Percentiles rank a stretch among this genome's conserved stretches.
These are phyloP conservation scores for Pituophis catenifer DNA, from an alignment of 2,113 vertebrate genomes.

Conservation along the genomic window DNA sequence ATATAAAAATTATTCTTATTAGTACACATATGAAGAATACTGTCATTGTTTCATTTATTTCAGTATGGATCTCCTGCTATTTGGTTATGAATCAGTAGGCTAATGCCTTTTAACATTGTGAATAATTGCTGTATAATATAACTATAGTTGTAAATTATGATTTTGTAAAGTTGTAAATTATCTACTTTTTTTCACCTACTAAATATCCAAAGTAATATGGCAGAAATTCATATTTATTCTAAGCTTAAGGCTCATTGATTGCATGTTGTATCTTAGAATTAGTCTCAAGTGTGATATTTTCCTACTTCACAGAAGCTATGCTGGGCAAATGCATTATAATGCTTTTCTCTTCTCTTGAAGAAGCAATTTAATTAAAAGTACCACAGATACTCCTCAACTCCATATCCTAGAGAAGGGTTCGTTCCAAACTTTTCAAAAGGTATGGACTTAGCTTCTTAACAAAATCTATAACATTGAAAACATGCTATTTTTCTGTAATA, in stretches of 20 bases:
- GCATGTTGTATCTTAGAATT: slow-evolving; percentile 21
- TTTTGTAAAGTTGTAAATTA: background rate
- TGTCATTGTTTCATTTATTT: background rate
- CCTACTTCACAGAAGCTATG: slow-evolving; percentile 8
- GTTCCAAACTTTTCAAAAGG: background rate
- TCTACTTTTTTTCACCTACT: slow-evolving; percentile 20
- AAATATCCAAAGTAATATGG: background rate
- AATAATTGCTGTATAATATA: slow-evolving; percentile 30
- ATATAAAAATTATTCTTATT: slow-evolving; percentile 17
- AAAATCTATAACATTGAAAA: slow-evolving; percentile 1
- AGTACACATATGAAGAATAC: background rate
- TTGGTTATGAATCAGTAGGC: slow-evolving; percentile 3
- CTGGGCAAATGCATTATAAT: background rate
- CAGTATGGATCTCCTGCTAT: slow-evolving; percentile 27
- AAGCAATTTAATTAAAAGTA: background rate
- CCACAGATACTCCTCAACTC: background rate
- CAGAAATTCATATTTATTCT: slow-evolving; percentile 6
- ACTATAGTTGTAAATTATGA: background rate
- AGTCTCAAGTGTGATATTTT: background rate
- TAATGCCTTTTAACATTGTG: background rate
- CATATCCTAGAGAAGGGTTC: background rate
- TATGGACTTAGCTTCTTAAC: background rate
- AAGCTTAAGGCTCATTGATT: background rate
- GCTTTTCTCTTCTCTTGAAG: background rate
- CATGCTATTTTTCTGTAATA: background rate